Evolutionary conservation across 2,113 vertebrate genomes (phyloP), one percentile per base, ranked within the genome.

Genomic region (Plotosus lineatus): DNA sequence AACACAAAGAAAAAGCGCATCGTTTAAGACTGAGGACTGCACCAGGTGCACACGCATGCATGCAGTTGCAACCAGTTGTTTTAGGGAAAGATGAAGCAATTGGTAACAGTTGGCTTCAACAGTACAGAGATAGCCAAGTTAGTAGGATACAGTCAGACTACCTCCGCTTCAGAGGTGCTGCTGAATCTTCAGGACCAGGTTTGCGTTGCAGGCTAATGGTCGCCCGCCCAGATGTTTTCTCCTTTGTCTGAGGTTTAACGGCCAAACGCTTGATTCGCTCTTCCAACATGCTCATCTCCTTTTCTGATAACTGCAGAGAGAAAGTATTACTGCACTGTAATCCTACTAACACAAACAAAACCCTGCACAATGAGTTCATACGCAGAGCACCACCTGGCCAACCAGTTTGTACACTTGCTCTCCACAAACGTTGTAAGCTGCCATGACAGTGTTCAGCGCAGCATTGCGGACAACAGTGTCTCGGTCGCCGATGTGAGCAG

Each of bases 201-300:
- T 77, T 82, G 50, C 48, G 93, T 94, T 65, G 92, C 81, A 77
- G 17, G 0, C 91, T 96, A 65, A 94, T 78, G 23, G 91, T 96
- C 2, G 92, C 38, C 9, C 79, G 93, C 2, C 93, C 93, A 78
- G 93, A 95, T n/a, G 93, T 84, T 75, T 92, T 95, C 89, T 98
- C 97, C 38, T 78, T 73, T 0, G 31, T 17, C 14, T 65, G 60
- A 26, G 33, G 69, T 77, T 96, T 99, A 91, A 98, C 99, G 17
- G 96, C 97, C 14, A 97, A 96, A 1, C 98, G 93, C 44, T 99
- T 99, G 90, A 99, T 97, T 73, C 98, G 93, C 78, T 99, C 98
- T 83, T 99, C 97, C 44, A 99, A 86, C 98, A 99, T 99, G 89
- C 98, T 99, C 97, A 99, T 95, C 81, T 99, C 97, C 78, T 99